Base-by-base conservation (phyloP, 2,797 vertebrate species). In the Otolemur crassicaudatus region DNA sequence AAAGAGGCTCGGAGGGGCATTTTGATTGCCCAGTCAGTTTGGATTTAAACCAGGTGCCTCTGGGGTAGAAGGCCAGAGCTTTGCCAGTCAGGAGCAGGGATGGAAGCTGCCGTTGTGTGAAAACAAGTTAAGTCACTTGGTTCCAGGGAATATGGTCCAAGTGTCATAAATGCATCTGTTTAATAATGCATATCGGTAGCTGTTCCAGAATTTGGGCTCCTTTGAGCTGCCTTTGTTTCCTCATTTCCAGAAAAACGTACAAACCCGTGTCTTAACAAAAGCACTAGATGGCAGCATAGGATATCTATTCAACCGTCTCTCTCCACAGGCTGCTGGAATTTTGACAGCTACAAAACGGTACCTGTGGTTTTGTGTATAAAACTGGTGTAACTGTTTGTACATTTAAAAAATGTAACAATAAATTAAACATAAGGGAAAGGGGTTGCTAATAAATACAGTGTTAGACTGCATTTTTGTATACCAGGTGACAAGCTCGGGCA, bases 261-360 rank as follows among this genome's bases (percentile, higher is more conserved):
- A 0, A 1, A 17, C 23, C 80, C 10, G 19, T 77, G 70, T 34
- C 27, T 77, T 22, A 12, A 37, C 16, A 34, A 7, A 77, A 88
- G 87, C 98, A 94, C 98, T 98, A 98, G 98, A 96, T 99, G 98
- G 98, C 98, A 98, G 97, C 98, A 97, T 93, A 98, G 98, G 97
- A 98, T 94, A 89, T n/a, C 77, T 85, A 43, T 98, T 98, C 46
- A 75, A 85, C 11, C 5, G 43, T 3, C 56, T 40, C 13, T 91
- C 84, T 0, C 95, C 43, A 22, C 97, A 97, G 96, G 96, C 79
- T 88, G 87, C 94, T 79, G 97, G 97, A 97, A 98, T 98, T 98
- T 97, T 98, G 98, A 98, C 97, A 98, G 98, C 93, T 98, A 95
- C 94, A 97, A 98, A 97, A 97, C 87, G 95, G 96, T 98, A 97